A percentile compares a stretch with the other conserved stretches of the same genome.
Evolutionary conservation across 1,140 invertebrate species (phyloP).

Genomic region (Bombus picipes): DNA sequence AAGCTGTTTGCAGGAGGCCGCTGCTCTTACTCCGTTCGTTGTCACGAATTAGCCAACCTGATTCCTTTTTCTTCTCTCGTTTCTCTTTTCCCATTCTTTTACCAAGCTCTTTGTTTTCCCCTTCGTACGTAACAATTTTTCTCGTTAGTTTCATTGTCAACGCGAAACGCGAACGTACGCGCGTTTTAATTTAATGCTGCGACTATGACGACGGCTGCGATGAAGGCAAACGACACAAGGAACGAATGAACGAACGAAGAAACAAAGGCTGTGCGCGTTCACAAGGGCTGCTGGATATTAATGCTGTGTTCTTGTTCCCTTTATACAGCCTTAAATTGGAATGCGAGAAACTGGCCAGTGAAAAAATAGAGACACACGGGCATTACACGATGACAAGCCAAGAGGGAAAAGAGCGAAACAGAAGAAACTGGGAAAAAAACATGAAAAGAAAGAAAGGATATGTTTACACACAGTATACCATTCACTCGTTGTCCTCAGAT

Average conservation of each 20-base stretch:
- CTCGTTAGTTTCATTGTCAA: conserved; percentile 10
- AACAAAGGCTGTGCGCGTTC: conserved; percentile 50
- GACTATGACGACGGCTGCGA: conserved; percentile 6
- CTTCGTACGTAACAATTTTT: conserved; percentile 25
- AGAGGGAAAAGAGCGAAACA: conserved; percentile 53
- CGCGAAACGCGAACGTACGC: not conserved
- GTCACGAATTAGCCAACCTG: not conserved
- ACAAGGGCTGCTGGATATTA: conserved; percentile 68
- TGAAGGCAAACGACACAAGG: not conserved
- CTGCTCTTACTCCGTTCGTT: not conserved
- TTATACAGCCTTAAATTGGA: conserved; percentile 92
- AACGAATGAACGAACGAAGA: conserved; percentile 35
- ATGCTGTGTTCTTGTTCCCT: conserved; percentile 75
- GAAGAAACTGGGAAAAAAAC: not conserved
- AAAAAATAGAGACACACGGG: conserved; percentile 99
- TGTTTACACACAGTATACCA: conserved; percentile 48
- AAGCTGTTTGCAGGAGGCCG: not conserved
- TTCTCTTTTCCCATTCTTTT: not conserved
- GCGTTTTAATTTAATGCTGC: conserved; percentile 43
- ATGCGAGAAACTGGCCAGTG: conserved; percentile 97
- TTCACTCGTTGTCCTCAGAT: conserved; percentile 37
- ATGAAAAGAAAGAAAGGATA: conserved; percentile 58
- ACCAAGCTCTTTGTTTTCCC: not conserved
- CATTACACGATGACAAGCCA: conserved; percentile 98
- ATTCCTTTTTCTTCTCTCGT: not conserved